Conservation (phyloP, 2,888 invertebrate genomes). For the Gandaritis pyraliata region DNA sequence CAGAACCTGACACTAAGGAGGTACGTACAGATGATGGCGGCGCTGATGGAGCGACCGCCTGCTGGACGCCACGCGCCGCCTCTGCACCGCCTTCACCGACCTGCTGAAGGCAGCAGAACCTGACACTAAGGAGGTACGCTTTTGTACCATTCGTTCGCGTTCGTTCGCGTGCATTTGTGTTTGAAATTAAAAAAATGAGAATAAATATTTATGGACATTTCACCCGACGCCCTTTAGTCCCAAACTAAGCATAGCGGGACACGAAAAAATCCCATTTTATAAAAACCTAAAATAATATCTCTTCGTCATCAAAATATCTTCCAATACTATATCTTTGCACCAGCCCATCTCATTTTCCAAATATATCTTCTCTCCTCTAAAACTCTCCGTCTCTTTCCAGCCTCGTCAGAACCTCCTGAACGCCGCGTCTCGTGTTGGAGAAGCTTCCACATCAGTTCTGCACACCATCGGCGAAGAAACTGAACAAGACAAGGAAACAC, state of each 20-base stretch:
- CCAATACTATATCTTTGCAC: too few species aligned
- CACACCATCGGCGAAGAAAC: conserved; percentile 96
- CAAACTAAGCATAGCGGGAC: too few species aligned
- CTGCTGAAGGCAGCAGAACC: conserved; percentile 98
- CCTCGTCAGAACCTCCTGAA: conserved; percentile 96
- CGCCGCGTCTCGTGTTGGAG: conserved; percentile 98
- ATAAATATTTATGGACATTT: too few species aligned
- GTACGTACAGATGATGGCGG: conserved; percentile 97
- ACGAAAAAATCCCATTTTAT: too few species aligned
- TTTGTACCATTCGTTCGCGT: too few species aligned
- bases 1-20: conserved; percentile 97
- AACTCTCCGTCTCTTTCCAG: conserved; percentile 65
- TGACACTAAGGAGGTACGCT: conserved; percentile 91
- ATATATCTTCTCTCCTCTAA: neutral
- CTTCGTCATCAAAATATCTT: too few species aligned
- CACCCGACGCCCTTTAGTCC: too few species aligned
- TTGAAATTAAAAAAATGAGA: too few species aligned
- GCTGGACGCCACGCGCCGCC: conserved; percentile 94
- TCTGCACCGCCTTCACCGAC: conserved; percentile 97
- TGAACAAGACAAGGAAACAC: conserved; percentile 91
- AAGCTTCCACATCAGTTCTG: conserved; percentile 97
- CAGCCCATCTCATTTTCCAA: neutral
- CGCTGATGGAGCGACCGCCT: conserved; percentile 96
- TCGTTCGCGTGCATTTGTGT: too few species aligned
- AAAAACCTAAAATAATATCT: too few species aligned